phyloP scores from a whole-genome alignment of 1,140 invertebrate genomes.

The Sarcophaga peregrina region DNA sequence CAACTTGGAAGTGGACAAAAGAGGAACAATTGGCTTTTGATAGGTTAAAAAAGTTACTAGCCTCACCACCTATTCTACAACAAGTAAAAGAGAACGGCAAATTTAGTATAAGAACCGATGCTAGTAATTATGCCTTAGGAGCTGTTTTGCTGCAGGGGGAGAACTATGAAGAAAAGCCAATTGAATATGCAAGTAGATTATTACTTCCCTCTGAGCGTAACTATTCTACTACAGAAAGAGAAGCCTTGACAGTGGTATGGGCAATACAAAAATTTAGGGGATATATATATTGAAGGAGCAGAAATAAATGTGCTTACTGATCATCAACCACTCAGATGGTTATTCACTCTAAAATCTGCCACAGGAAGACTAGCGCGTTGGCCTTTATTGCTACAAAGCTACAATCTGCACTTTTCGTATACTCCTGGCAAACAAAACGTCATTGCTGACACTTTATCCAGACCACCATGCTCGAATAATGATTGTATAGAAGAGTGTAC shows the following conservation, averaged over 20 bases:
- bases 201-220: constrained; percentile 66
- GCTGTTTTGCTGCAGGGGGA: constrained; percentile 50
- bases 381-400: constrained; percentile 66
- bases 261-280: constrained; percentile 66
- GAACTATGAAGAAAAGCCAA: constrained; percentile 43
- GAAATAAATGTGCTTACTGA: constrained; percentile 66
- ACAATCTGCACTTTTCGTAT: too few relatives aligned
- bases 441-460: too few relatives aligned
- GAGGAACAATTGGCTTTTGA: too few relatives aligned
- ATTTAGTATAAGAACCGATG: constrained; percentile 52
- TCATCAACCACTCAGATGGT: constrained; percentile 68
- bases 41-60: too few relatives aligned
- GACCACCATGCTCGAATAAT: too few relatives aligned
- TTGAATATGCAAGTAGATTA: neutral
- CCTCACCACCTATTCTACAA: neutral
- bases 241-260: constrained; percentile 68
- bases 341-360: constrained; percentile 66
- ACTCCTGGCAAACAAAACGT: too few relatives aligned
- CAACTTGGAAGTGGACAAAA: too few relatives aligned
- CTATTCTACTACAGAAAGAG: constrained; percentile 67
- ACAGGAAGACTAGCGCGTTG: constrained; percentile 66
- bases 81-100: neutral
- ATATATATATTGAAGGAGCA: constrained; percentile 62
- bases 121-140: constrained; percentile 50
- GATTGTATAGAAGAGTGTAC: too few relatives aligned